Base-by-base conservation (phyloP, 2,113 vertebrate species). In the Pollachius pollachius region DNA sequence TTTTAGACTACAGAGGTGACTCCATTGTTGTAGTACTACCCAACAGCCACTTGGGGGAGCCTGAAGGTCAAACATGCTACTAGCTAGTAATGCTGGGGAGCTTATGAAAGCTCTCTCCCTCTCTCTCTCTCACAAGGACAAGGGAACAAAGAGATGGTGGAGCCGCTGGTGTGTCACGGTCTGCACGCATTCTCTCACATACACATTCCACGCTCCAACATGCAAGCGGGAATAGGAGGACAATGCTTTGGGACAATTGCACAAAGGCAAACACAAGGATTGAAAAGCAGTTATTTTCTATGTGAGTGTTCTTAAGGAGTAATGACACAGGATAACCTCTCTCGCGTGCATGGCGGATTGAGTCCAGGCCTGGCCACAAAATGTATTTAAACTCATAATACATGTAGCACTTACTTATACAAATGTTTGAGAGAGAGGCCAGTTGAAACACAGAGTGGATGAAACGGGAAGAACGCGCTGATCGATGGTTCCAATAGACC, bases 41-140 rank as follows among this genome's bases (percentile, higher is more conserved):
- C n/a, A 76, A 5, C 37, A 0, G 27, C 88, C 89, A 85, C 84
- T 41, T 3, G 84, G 88, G 81, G 89, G 88, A 85, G 85, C 85
- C 68, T 91, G 88, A 91, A 91, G 89, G 85, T 89, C 84, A 91
- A 89, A 88, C 79, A 86, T 81, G 86, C 85, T 87, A 81, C 78
- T 72, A 86, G 89, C 87, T 88, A 76, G 84, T 74, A 69, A 77
- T 79, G 82, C 73, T 65, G 75, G 61, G 25, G 72, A 69, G 86
- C 85, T 88, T 87, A 87, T 88, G 86, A 89, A 89, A 89, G 87
- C 80, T 64, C 72, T 78, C 78, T 79, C 86, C 84, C 77, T 69
- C 80, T 65, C 72, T 76, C 78, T 77, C 86, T 85, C 77, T 69
- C 84, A 87, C 89, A 91, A 89, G 87, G 88, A 90, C 87, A 79